Evolutionary conservation across 2,797 vertebrate genomes (phyloP).

Genomic region (Eulemur rubriventer): DNA sequence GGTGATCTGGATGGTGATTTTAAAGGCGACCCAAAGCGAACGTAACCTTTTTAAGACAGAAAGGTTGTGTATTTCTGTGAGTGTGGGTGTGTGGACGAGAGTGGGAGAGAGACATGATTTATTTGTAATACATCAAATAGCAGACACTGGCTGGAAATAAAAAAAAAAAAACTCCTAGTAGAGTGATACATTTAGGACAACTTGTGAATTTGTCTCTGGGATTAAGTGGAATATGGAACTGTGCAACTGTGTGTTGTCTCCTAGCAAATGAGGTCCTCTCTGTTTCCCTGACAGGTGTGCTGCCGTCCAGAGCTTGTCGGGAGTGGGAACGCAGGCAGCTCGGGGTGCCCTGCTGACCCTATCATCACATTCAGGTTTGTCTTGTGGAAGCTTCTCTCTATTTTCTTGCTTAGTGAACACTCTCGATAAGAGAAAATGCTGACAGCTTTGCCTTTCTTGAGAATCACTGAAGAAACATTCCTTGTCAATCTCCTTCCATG

Average conservation of each 20-base stretch:
- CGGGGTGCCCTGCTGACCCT: not conserved
- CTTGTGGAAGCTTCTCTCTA: not conserved
- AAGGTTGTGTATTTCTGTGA: not conserved
- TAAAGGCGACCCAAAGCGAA: conserved; percentile 22
- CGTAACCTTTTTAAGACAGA: not conserved
- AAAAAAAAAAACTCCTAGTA: not conserved
- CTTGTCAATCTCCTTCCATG: not conserved
- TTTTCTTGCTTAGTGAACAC: not conserved
- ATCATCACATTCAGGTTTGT: conserved; percentile 2
- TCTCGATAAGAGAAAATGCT: conserved; percentile 52
- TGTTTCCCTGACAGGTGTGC: not conserved
- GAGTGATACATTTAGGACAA: not conserved
- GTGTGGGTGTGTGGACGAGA: not conserved
- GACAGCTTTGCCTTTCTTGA: conserved; percentile 24
- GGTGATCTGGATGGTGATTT: not conserved
- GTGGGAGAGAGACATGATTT: not conserved
- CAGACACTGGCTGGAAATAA: not conserved
- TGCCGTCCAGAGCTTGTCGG: conserved; percentile 26
- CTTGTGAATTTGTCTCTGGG: not conserved
- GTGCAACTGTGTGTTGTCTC: not conserved
- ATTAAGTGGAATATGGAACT: not conserved
- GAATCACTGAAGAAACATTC: conserved; percentile 31
- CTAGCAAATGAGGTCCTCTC: conserved; percentile 36
- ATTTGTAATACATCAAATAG: not conserved
- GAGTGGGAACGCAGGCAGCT: not conserved